These are phyloP conservation scores for Furcula furcula DNA, from an alignment of 2,888 invertebrate genomes.

Conservation along the genomic window DNA sequence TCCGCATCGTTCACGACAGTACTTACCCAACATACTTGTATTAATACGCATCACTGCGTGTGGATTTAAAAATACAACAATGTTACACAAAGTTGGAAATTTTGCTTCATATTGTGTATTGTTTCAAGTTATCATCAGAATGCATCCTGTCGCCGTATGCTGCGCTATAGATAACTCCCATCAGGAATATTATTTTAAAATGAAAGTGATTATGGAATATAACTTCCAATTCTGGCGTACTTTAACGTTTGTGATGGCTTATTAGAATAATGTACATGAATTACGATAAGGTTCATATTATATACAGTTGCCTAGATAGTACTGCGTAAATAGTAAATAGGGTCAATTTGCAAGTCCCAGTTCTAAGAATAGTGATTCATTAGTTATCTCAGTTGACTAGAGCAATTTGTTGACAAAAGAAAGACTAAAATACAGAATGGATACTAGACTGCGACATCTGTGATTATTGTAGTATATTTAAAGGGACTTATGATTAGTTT, in stretches of 20 bases:
- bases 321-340: conserved; percentile 1
- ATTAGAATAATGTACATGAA: too few species aligned
- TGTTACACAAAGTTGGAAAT: conserved; percentile 10
- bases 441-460: too few species aligned
- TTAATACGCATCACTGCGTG: conserved; percentile 10
- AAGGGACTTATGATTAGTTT: too few species aligned
- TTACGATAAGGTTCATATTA: background rate
- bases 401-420: background rate
- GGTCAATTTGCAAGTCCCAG: background rate
- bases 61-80: conserved; percentile 24
- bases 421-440: too few species aligned
- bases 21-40: too few species aligned
- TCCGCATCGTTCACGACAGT: too few species aligned
- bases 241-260: too few species aligned
- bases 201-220: background rate
- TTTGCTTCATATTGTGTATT: conserved; percentile 15
- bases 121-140: conserved; percentile 17
- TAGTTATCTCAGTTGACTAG: background rate
- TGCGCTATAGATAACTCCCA: conserved; percentile 16
- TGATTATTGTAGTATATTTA: too few species aligned
- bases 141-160: conserved; percentile 15
- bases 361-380: background rate
- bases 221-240: too few species aligned
- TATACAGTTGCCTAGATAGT: background rate
- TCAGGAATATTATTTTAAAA: conserved; percentile 7